Conservation (phyloP, 1,140 invertebrate genomes). For the Meloidogyne exigua region DNA sequence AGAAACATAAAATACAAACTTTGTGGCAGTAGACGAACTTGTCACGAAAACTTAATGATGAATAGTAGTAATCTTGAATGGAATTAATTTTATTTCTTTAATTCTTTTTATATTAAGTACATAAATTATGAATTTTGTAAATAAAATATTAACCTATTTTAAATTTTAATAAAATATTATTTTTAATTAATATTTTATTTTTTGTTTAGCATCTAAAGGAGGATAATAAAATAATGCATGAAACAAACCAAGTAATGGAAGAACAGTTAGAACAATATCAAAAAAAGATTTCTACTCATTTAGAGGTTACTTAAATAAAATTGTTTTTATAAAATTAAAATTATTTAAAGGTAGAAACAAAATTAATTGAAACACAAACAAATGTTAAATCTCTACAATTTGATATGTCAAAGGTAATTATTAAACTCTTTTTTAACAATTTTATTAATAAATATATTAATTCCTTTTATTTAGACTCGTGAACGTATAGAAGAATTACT, state of each 20-base stretch:
- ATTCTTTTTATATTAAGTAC: neutral
- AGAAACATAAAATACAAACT: no score
- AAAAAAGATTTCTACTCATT: conserved; percentile 28
- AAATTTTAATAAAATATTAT: no score
- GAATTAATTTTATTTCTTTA: neutral
- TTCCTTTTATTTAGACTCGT: conserved; percentile 9
- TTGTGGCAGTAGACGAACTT: neutral
- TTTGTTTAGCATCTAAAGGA: conserved; percentile 32
- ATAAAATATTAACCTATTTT: no score
- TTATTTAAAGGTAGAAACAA: conserved; percentile 30
- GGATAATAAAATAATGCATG: conserved; percentile 38
- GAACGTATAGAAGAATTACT: conserved; percentile 40
- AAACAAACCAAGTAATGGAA: conserved; percentile 41
- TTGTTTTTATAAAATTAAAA: neutral
- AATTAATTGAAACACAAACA: conserved; percentile 42
- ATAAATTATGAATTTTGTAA: no score
- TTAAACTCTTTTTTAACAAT: neutral
- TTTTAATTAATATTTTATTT: neutral
- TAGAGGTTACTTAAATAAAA: conserved; percentile 15
- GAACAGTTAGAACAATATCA: conserved; percentile 41
- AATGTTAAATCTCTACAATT: conserved; percentile 39
- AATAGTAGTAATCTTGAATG: neutral
- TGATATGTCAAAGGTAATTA: conserved; percentile 32
- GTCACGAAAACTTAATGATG: neutral
- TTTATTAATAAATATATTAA: neutral